phyloP scores from a whole-genome alignment of 2,888 invertebrate genomes.

The Patella pellucida region DNA sequence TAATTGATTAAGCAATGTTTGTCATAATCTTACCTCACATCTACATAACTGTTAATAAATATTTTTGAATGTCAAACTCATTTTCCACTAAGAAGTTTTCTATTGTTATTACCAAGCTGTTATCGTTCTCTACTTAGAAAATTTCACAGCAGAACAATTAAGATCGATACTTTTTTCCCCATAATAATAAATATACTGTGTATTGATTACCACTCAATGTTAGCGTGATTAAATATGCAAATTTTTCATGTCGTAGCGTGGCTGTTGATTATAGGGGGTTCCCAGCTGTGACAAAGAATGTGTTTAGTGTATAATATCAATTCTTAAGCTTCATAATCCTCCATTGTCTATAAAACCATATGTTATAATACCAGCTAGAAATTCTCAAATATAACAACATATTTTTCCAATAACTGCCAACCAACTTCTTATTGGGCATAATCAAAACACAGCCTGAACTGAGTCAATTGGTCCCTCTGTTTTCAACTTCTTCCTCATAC shows the following conservation, averaged over 20 bases:
- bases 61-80: neutral
- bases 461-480: constrained; percentile 14
- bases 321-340: constrained; percentile 8
- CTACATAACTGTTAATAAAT: neutral
- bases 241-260: constrained; percentile 2
- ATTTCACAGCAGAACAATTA: constrained; percentile 11
- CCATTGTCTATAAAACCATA: constrained; percentile 3
- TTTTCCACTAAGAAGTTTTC: constrained; percentile 1
- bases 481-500: constrained; percentile 8
- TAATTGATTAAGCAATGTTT: too few species aligned
- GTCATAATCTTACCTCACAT: constrained; percentile 9
- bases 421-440: constrained; percentile 18
- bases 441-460: constrained; percentile 22
- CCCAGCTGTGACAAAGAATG: constrained; percentile 10
- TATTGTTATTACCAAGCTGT: constrained; percentile 8
- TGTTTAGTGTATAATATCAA: constrained; percentile 11
- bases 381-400: constrained; percentile 18
- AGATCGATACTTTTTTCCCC: constrained; percentile 8
- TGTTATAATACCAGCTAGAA: constrained; percentile 10
- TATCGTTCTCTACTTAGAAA: constrained; percentile 6
- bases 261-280: constrained; percentile 1
- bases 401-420: constrained; percentile 27
- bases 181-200: constrained; percentile 10
- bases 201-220: constrained; percentile 6
- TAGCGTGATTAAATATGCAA: constrained; percentile 12